phyloP scores from a whole-genome alignment of 2,797 vertebrate species.

The Neosalanx taihuensis region DNA sequence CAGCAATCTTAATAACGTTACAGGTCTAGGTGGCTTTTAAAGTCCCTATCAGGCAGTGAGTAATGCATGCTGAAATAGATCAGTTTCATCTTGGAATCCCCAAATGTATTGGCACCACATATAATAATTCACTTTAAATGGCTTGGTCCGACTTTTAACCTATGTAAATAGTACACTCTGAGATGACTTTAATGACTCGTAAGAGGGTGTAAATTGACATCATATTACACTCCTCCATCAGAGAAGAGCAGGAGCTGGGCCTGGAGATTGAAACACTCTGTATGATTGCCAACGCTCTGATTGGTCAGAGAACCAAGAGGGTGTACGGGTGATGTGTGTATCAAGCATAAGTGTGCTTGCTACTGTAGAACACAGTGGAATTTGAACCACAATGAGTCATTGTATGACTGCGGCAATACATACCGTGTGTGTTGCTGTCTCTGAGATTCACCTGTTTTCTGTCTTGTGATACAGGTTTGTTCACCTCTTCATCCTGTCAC shows the following conservation, averaged over 20 bases:
- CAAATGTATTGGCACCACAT: slow-evolving; percentile 78
- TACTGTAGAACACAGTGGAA: slow-evolving; percentile 43
- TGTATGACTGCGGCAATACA: not conserved
- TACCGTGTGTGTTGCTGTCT: not conserved
- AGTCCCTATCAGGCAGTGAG: slow-evolving; percentile 76
- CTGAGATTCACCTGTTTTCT: not conserved
- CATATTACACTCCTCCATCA: slow-evolving; percentile 56
- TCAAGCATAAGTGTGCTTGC: slow-evolving; percentile 59
- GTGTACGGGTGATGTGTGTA: slow-evolving; percentile 34
- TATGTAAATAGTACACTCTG: slow-evolving; percentile 86
- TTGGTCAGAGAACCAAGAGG: slow-evolving; percentile 75
- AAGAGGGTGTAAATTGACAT: slow-evolving; percentile 75
- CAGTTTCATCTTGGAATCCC: slow-evolving; percentile 75
- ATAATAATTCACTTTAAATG: slow-evolving; percentile 87
- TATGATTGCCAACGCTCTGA: slow-evolving; percentile 77
- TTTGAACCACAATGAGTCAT: slow-evolving; percentile 27
- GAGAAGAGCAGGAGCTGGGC: slow-evolving; percentile 71
- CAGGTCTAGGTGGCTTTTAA: slow-evolving; percentile 87
- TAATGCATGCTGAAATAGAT: slow-evolving; percentile 83
- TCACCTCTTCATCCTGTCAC: no score
- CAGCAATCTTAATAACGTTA: slow-evolving; percentile 86
- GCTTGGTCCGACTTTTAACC: slow-evolving; percentile 83
- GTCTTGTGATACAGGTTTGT: not conserved
- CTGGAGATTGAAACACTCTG: slow-evolving; percentile 78
- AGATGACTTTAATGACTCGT: slow-evolving; percentile 80